These are phyloP conservation scores for Prolemur simus DNA, from an alignment of 2,113 vertebrate genomes.

Conservation along the genomic window DNA sequence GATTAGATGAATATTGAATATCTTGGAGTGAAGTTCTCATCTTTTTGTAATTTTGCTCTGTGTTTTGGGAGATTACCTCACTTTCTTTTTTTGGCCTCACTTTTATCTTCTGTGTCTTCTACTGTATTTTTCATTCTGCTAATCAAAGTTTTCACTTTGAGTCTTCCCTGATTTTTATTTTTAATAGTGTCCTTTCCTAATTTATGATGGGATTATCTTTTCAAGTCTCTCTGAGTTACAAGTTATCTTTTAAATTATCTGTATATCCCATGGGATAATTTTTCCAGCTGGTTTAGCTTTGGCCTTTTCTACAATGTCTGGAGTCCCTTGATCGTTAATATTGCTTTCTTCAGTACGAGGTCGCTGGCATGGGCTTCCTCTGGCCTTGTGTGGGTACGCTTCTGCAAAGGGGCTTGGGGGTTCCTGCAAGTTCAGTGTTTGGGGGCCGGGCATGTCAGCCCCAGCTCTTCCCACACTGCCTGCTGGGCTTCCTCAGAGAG, in stretches of 20 bases:
- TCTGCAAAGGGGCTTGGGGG: rapidly evolving
- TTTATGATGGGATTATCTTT: background rate
- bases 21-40: background rate
- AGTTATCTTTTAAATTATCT: background rate
- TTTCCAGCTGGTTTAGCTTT: background rate
- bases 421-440: background rate
- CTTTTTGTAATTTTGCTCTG: background rate
- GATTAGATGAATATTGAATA: background rate
- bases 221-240: background rate
- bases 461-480: background rate
- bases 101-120: background rate
- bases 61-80: background rate
- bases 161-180: background rate
- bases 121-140: constrained; percentile 12
- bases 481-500: background rate
- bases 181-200: background rate
- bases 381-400: background rate
- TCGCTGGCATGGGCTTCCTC: background rate
- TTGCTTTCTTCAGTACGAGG: background rate
- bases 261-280: background rate
- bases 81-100: background rate
- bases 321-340: background rate
- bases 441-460: background rate
- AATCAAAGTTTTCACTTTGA: background rate
- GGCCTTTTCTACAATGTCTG: background rate